Evolutionary conservation across 2,888 invertebrate species (phyloP).

Genomic region (Drosophila kambysellisi): DNA sequence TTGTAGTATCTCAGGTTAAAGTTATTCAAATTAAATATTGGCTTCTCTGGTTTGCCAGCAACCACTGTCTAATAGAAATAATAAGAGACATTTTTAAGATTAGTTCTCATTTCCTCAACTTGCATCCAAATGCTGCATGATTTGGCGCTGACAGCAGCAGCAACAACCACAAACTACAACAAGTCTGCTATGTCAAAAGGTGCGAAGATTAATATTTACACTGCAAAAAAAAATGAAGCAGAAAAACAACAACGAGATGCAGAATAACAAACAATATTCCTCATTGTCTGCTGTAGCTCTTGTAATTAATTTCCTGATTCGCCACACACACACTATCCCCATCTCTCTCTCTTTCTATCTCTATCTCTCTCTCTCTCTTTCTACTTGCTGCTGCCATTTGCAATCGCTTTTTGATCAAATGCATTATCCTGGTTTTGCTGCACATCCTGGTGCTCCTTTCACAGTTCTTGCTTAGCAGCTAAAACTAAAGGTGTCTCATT

Average conservation of each 20-base stretch:
- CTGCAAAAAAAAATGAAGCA: conserved; percentile 28
- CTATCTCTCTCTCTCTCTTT: neutral
- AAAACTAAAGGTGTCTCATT: conserved; percentile 39
- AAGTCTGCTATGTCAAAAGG: conserved; percentile 58
- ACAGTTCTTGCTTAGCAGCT: conserved; percentile 57
- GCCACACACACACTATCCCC: neutral
- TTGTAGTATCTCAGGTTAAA: fast-evolving
- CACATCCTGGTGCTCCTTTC: neutral
- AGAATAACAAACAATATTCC: conserved; percentile 10
- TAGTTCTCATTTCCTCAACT: conserved; percentile 34
- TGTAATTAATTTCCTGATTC: conserved; percentile 70
- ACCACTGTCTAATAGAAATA: neutral
- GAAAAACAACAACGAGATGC: conserved; percentile 12
- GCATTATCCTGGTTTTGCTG: conserved; percentile 49
- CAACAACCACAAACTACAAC: conserved; percentile 30
- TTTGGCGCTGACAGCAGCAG: conserved; percentile 30
- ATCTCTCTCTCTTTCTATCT: neutral
- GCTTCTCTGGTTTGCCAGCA: neutral
- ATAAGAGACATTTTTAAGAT: neutral
- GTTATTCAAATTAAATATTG: neutral
- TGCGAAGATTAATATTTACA: conserved; percentile 77
- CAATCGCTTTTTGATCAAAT: conserved; percentile 66
- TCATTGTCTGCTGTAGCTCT: conserved; percentile 56
- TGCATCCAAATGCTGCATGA: conserved; percentile 60
- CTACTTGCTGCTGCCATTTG: conserved; percentile 45